A percentile compares a stretch with the other conserved stretches of the same genome.
These are phyloP conservation scores for Glaucopsyche alexis DNA, from an alignment of 2,888 invertebrate genomes.

Conservation along the genomic window DNA sequence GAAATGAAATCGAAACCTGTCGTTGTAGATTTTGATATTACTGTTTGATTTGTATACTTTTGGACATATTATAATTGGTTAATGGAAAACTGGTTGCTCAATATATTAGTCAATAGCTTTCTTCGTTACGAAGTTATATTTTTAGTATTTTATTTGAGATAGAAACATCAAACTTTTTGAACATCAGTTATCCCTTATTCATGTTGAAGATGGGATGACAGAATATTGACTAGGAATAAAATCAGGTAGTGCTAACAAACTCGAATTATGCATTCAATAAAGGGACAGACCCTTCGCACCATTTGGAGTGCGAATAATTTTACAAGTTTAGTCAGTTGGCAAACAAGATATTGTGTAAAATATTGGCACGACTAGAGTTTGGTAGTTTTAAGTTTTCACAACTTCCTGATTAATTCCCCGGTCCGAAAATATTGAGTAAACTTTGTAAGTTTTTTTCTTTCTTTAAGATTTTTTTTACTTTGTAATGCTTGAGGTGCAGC, in stretches of 20 bases:
- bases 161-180: not conserved
- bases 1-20: too few species aligned
- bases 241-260: conserved; percentile 1
- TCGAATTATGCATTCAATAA: conserved; percentile 13
- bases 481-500: not conserved
- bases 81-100: too few species aligned
- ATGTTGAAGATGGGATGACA: not conserved
- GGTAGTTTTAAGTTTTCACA: not conserved
- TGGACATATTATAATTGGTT: too few species aligned
- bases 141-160: not conserved
- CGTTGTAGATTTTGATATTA: too few species aligned
- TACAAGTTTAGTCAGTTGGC: not conserved
- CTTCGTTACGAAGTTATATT: too few species aligned
- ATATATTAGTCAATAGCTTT: too few species aligned
- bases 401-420: not conserved
- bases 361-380: not conserved
- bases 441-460: not conserved
- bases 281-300: not conserved
- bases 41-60: too few species aligned
- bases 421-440: not conserved
- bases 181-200: not conserved
- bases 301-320: conserved; percentile 9
- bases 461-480: not conserved
- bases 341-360: conserved; percentile 15
- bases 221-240: conserved; percentile 4